Evolutionary conservation across 2,888 invertebrate genomes (phyloP), one percentile per base, ranked within the genome.

Genomic region (Tromatobia lineatoria): DNA sequence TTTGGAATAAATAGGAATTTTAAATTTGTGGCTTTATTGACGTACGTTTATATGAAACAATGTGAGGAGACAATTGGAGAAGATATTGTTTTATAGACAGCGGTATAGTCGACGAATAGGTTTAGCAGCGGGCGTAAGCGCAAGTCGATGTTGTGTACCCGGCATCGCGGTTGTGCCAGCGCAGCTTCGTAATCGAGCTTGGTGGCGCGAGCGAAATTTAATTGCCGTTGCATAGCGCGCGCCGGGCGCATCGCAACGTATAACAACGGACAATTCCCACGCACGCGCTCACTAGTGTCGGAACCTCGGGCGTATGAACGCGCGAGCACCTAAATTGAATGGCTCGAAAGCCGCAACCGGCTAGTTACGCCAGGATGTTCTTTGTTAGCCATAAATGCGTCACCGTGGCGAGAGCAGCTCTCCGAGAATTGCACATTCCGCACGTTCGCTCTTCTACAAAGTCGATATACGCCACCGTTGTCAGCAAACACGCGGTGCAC

Each of bases 351-450:
- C 76, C 71, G 70, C 81, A 54, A 52, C 47, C 70, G 74, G 79
- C 79, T 61, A 61, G 61, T 52, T 74, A 69, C 71, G 76, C 82
- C 86, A 88, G 89, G 88, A 88, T 88, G 87, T 90, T 88, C 89
- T 90, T 89, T 89, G 89, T 89, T 89, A 88, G 77, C 80, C 76
- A 88, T 85, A 87, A 87, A 88, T 85, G 85, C 82, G 79, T 81
- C 82, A 80, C 76, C 57, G 77, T 79, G 23, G 70, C 80, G 25
- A 66, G 66, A 59, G 67, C 50, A 20, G 59, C 69, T 25, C 50
- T 38, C 47, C 69, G 73, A 73, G 34, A 45, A 75, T 82, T 50
- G 73, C 52, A 71, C 64, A 80, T 87, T 87, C 80, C 82, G 69
- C 79, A 25, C 67, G 82, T 83, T 86, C 82, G 64, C 54, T 76